A percentile compares a stretch with the other conserved stretches of the same genome.
Conservation (phyloP, 2,888 invertebrate species). For the Boloria selene region DNA sequence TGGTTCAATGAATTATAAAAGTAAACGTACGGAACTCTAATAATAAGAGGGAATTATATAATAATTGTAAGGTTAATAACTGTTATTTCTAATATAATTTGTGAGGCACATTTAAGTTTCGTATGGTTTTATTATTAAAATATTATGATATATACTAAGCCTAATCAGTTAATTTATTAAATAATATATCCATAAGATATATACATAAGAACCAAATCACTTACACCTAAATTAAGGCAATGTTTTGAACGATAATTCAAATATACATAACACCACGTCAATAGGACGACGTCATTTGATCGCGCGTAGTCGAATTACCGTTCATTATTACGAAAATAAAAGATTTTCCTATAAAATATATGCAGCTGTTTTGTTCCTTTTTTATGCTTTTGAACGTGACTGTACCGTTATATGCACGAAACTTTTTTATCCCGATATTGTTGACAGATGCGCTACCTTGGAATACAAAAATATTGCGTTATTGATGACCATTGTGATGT, state of each 20-base stretch:
- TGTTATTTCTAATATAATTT: too few species aligned
- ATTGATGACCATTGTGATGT: constrained; percentile 26
- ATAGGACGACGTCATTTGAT: constrained; percentile 45
- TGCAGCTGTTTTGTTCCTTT: constrained; percentile 76
- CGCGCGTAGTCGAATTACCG: constrained; percentile 49
- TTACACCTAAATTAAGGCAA: background rate
- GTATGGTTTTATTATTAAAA: too few species aligned
- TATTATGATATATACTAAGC: too few species aligned
- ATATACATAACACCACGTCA: constrained; percentile 43
- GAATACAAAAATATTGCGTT: constrained; percentile 33
- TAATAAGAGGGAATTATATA: too few species aligned
- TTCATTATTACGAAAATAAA: constrained; percentile 59
- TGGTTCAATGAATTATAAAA: too few species aligned
- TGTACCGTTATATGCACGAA: constrained; percentile 59
- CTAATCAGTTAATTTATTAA: too few species aligned
- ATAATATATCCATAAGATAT: too few species aligned
- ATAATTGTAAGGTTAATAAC: too few species aligned
- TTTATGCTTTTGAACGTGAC: constrained; percentile 65
- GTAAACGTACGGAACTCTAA: too few species aligned
- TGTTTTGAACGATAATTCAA: constrained; percentile 22
- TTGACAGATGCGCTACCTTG: constrained; percentile 45
- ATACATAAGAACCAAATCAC: too few species aligned
- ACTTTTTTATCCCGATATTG: constrained; percentile 54
- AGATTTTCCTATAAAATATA: constrained; percentile 66
- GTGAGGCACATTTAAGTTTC: too few species aligned